Evolutionary conservation across 92 coral and sea anemone genomes (phyloP).

Genomic region (Scolanthus callimorphus): DNA sequence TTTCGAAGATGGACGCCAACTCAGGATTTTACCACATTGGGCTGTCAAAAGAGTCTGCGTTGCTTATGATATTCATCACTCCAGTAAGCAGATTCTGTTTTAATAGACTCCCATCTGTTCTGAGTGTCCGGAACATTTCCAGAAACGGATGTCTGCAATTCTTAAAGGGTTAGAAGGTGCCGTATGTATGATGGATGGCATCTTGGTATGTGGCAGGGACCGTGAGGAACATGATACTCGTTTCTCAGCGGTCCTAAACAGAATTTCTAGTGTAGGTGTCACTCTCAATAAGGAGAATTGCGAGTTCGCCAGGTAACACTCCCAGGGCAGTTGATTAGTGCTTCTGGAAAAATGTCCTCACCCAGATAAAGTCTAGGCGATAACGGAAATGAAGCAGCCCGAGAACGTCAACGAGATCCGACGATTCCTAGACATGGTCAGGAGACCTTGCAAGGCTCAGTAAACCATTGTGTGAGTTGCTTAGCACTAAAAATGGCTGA

Average conservation of each 20-base stretch:
- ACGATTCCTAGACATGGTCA: conserved; percentile 45
- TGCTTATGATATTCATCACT: conserved; percentile 25
- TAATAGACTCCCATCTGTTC: not conserved
- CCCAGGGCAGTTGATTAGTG: conserved; percentile 40
- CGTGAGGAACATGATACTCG: conserved; percentile 38
- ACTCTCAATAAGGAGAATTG: conserved; percentile 34
- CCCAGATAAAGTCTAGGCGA: conserved; percentile 40
- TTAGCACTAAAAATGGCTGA: conserved; percentile 31
- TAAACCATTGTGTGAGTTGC: conserved; percentile 30
- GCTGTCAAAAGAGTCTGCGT: conserved; percentile 8
- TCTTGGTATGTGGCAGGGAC: conserved; percentile 30
- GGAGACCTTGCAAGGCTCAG: conserved; percentile 27
- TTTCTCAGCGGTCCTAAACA: conserved; percentile 21
- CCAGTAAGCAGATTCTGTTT: conserved; percentile 28
- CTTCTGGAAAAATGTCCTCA: conserved; percentile 36
- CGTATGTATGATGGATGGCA: conserved; percentile 37
- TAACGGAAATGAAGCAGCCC: conserved; percentile 40
- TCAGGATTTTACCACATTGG: conserved; percentile 12
- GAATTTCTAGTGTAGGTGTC: conserved; percentile 24
- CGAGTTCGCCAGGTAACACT: conserved; percentile 27
- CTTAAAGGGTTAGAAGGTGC: conserved; percentile 33
- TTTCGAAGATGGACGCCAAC: conserved; percentile 15
- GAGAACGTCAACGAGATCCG: conserved; percentile 22
- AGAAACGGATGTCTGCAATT: conserved; percentile 2
- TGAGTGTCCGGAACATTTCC: not conserved